Evolutionary conservation across 92 coral and sea anemone genomes (phyloP), one percentile per base, ranked within the genome.

Genomic region (Zoanthus sociatus): DNA sequence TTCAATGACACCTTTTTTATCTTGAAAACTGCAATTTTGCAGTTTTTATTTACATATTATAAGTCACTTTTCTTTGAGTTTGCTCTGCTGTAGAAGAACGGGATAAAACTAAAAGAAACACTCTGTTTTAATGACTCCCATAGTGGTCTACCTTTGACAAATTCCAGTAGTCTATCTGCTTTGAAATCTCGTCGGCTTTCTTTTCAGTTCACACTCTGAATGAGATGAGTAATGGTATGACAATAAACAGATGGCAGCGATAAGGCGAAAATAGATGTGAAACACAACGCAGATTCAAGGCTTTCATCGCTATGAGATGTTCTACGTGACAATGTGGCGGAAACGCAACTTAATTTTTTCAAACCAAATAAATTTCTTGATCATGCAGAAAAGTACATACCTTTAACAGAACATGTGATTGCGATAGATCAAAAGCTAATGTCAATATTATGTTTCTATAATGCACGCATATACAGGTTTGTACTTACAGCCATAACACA

Each of bases 1-100:
- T 7, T 11, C 14, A 58, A 4, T 71, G 47, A n/a, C 21, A 47
- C 44, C 45, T 21, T 44, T 46, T 21, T 63, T 48, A 8, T 71
- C 31, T 66, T 63, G 56, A 64, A 81, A 81, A 74, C 85, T 81
- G 85, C 75, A 17, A 11, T 30, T 81, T 81, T 58, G 58, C 85
- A 81, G 47, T 81, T 81, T 31, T 61, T 81, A 63, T 7, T 64
- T 46, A 51, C 54, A 7, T 42, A 58, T 46, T 47, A 60, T 8
- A 15, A 81, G 66, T 10, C 55, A 78, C 55, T 17, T 48, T 11
- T 42, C n/a, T 81, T 54, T 71, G 18, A 45, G 8, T 7, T 20
- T 66, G 66, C 16, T 70, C 66, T 81, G 55, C 46, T 58, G 11
- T 32, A 18, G 11, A 17, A 18, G 9, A 44, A 58, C 20, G 26